phyloP scores from a whole-genome alignment of 37 sponge, comb jelly and placozoan genomes.

The Beroe ovata region DNA sequence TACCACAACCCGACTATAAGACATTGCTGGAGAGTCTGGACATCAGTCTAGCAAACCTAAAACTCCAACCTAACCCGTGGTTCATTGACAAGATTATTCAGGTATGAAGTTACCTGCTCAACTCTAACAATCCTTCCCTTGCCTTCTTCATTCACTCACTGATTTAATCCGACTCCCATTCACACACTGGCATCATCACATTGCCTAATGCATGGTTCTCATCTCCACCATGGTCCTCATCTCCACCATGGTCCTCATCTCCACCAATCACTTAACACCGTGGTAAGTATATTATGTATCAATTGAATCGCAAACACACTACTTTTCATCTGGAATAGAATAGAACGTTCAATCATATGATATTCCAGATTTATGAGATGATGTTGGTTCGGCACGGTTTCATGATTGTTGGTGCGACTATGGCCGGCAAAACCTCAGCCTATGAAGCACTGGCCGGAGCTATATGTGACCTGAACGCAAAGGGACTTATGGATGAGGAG shows the following conservation, averaged over 20 bases:
- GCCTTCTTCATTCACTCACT: neutral
- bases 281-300: too few species aligned
- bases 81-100: conserved; percentile 96
- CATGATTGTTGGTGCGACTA: conserved; percentile 96
- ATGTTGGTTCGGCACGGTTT: conserved; percentile 98
- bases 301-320: too few species aligned
- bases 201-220: too few species aligned
- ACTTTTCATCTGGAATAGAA: too few species aligned
- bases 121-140: neutral
- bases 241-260: too few species aligned
- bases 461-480: conserved; percentile 82
- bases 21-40: conserved; percentile 77
- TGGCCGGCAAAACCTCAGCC: conserved; percentile 97
- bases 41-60: conserved; percentile 80
- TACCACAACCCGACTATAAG: conserved; percentile 91
- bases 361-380: conserved; percentile 99
- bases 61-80: conserved; percentile 89
- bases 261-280: too few species aligned
- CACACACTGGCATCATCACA: neutral
- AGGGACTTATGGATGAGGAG: conserved; percentile 89
- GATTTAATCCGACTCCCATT: neutral
- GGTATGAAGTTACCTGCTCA: conserved; percentile 66
- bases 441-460: conserved; percentile 88
- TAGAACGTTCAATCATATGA: too few species aligned
- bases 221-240: too few species aligned